Evolutionary conservation across 2,797 vertebrate genomes (phyloP).

Genomic region (Iguana delicatissima): DNA sequence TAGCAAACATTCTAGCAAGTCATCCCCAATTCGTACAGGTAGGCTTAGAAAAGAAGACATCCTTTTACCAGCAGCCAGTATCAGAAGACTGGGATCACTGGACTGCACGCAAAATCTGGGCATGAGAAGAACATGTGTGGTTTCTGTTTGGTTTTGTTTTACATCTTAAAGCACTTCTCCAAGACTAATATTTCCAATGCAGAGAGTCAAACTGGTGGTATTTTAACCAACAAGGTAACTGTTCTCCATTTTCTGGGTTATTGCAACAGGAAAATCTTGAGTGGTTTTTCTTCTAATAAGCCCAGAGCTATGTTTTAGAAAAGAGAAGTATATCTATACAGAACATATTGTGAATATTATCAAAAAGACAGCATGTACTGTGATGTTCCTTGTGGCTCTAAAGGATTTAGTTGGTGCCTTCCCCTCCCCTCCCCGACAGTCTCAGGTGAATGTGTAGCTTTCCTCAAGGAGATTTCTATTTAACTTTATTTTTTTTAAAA

Average conservation of each 20-base stretch:
- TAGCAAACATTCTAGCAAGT: not conserved
- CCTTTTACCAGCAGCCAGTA: too few species aligned
- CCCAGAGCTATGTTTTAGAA: conserved; percentile 6
- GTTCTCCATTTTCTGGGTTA: not conserved
- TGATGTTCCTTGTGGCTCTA: not conserved
- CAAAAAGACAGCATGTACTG: not conserved
- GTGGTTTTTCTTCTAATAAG: conserved; percentile 1
- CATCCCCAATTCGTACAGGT: not conserved
- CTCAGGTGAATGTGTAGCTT: not conserved
- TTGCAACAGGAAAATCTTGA: not conserved
- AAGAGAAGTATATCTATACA: not conserved
- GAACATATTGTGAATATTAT: not conserved
- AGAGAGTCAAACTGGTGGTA: not conserved
- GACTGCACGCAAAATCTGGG: not conserved
- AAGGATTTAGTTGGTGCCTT: not conserved
- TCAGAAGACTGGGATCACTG: too few species aligned
- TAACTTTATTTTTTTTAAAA: too few species aligned
- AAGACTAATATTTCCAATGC: not conserved
- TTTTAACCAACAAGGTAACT: not conserved
- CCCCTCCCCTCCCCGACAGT: not conserved
- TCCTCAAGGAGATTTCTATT: not conserved
- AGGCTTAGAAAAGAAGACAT: not conserved
- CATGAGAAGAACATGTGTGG: not conserved
- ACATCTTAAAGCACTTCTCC: not conserved
- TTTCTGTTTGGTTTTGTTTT: not conserved